Conservation (phyloP, 2,113 vertebrate species). For the Telmatochromis sp. region DNA sequence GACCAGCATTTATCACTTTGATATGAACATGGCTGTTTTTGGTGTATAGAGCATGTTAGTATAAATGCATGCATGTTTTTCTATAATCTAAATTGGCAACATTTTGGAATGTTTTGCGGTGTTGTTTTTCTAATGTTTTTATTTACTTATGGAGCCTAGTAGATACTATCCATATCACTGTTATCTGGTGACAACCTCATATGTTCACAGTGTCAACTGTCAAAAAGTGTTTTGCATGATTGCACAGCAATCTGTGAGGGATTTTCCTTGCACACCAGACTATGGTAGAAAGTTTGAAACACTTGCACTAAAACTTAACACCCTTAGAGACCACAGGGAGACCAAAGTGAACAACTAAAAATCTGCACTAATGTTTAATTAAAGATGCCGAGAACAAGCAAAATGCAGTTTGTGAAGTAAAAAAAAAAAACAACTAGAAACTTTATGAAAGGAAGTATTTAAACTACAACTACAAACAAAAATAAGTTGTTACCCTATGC, state of each 20-base stretch:
- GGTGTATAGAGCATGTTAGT: neutral
- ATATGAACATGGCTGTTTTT: neutral
- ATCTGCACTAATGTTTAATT: neutral
- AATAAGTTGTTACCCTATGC: neutral
- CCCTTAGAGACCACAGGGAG: neutral
- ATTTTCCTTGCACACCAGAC: neutral
- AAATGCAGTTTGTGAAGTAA: neutral
- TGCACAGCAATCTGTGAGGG: neutral
- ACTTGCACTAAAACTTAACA: neutral
- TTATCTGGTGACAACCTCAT: neutral
- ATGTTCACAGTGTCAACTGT: neutral
- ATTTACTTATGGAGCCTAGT: neutral
- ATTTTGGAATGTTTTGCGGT: neutral
- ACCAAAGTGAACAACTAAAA: neutral
- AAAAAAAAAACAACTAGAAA: neutral
- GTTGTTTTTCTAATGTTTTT: neutral
- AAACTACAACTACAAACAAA: too few species aligned
- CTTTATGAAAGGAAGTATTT: too few species aligned
- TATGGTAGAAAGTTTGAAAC: neutral
- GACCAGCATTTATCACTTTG: constrained; percentile 1
- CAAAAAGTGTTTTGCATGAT: neutral
- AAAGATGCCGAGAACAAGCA: neutral
- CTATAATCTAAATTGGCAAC: neutral
- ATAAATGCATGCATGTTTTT: neutral
- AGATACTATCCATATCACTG: neutral